phyloP scores from a whole-genome alignment of 92 coral and sea anemone genomes.

The Anthopleura xanthogrammica region DNA sequence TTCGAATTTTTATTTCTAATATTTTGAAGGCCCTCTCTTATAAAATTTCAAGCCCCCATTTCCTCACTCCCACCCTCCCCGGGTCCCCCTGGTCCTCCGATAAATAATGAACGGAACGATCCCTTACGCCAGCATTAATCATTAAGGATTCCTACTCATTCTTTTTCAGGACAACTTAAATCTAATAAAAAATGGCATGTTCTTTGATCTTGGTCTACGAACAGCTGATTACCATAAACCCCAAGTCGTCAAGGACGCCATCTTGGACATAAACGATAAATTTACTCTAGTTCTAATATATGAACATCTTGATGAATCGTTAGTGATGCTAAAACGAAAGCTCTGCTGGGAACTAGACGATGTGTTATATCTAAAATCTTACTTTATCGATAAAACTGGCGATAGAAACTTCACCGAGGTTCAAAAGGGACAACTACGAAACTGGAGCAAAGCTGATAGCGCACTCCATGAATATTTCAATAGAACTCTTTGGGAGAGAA shows the following conservation, averaged over 20 bases:
- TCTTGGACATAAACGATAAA: constrained; percentile 71
- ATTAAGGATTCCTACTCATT: background rate
- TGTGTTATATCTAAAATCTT: constrained; percentile 71
- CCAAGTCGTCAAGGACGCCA: constrained; percentile 75
- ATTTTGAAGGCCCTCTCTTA: too few relatives aligned
- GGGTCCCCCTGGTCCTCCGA: too few relatives aligned
- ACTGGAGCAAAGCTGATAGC: constrained; percentile 90
- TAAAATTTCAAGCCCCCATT: too few relatives aligned
- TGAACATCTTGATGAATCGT: constrained; percentile 91
- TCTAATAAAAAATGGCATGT: constrained; percentile 93
- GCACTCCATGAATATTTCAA: constrained; percentile 82
- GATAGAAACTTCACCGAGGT: background rate
- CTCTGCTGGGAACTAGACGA: constrained; percentile 96
- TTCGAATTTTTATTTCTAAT: too few relatives aligned
- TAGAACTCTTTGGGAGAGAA: constrained; percentile 76
- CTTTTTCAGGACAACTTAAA: constrained; percentile 74
- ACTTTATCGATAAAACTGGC: constrained; percentile 27
- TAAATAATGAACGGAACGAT: too few relatives aligned
- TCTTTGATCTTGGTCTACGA: constrained; percentile 91
- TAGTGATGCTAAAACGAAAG: constrained; percentile 82
- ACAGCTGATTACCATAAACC: constrained; percentile 87
- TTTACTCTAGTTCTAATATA: constrained; percentile 74
- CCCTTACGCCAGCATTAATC: too few relatives aligned
- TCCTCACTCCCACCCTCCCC: too few relatives aligned
- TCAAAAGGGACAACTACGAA: constrained; percentile 42